Base-by-base conservation (phyloP, 2,888 invertebrate genomes). In the Andrena chrysosceles region DNA sequence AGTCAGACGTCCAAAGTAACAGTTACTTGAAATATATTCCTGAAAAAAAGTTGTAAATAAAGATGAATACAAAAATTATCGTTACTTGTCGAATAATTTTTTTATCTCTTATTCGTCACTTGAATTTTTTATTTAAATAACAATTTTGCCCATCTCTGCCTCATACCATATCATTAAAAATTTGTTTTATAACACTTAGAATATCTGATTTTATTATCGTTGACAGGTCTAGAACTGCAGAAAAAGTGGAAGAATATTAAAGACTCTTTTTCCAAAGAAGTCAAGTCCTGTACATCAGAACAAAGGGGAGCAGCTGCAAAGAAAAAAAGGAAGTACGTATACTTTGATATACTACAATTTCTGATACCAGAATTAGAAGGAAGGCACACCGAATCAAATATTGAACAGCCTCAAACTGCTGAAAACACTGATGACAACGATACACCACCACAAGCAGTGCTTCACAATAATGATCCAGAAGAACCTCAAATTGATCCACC, bases 21-120 rank as follows among this genome's bases (percentile, higher is more conserved):
- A 52, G 49, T 52, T 52, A 52, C 49, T 52, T n/a, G 49, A 52
- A 52, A 52, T 52, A 52, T 52, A 52, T 52, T n/a, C n/a, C n/a
- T 52, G 16, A n/a, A 52, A 52, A 49, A 49, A 52, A n/a, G 49
- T n/a, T 52, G n/a, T n/a, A 16, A 52, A 52, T n/a, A 52, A 52
- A 52, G n/a, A 16, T n/a, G 16, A 52, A 52, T 52, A 52, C 16
- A 52, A 52, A 52, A 52, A 52, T 52, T 52, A 52, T 52, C 49
- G 49, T 52, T 52, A 52, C n/a, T n/a, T n/a, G 49, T 49, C 49
- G 8, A 35, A 35, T 35, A 35, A 35, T 35, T 35, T 35, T 35
- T 35, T 8, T 35, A 35, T 35, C 33, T 35, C 35, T 35, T 35
- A 35, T 35, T 35, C 35, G 35, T 35, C 35, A 35, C 10, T 35